Base-by-base conservation (phyloP, 2,888 invertebrate species). In the Achlya flavicornis region DNA sequence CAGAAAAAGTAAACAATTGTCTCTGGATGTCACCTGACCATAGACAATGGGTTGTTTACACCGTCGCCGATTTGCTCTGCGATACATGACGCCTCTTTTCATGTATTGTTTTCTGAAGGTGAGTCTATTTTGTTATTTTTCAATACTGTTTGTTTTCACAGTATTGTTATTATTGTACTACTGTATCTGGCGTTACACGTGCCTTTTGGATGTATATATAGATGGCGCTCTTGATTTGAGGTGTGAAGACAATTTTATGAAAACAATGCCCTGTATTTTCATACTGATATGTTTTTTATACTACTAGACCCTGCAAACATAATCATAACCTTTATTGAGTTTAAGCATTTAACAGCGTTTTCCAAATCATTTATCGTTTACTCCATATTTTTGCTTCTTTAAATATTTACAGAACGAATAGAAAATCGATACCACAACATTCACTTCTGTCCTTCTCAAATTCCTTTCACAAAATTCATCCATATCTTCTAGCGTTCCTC, bases 1-100 rank as follows among this genome's bases (percentile, higher is more conserved):
- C 70, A 76, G 70, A 74, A 76, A 77, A 76, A 71, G 62, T 63
- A 70, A 69, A 73, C 77, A 83, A 83, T 84, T 84, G 84, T 87
- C 81, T 77, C 76, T 77, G 79, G n/a, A 46, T 80, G 80, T 81
- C 88, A 86, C 63, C 64, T 62, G 64, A 63, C 59, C 71, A 76
- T 72, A 74, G 78, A 79, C 77, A 79, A 78, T 73, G 66, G 69
- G 46, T 46, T 76, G 79, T 77, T 78, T 78, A 78, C 70, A 69
- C 69, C 74, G 75, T 71, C 66, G 57, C 63, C 57, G 60, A 63
- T 63, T 63, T 57, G 63, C 38, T 57, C 57, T 19, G 41, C 19
- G 41, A 61, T 63, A 60, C 59, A 41, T 43, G n/a, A 26, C 61
- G 26, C 63, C 53, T 60, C 38, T 57, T 57, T 57, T 53, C 63